These are phyloP conservation scores for Hydrozoanthus tunicans DNA, from an alignment of 64 coral and sea anemone species.

Conservation along the genomic window DNA sequence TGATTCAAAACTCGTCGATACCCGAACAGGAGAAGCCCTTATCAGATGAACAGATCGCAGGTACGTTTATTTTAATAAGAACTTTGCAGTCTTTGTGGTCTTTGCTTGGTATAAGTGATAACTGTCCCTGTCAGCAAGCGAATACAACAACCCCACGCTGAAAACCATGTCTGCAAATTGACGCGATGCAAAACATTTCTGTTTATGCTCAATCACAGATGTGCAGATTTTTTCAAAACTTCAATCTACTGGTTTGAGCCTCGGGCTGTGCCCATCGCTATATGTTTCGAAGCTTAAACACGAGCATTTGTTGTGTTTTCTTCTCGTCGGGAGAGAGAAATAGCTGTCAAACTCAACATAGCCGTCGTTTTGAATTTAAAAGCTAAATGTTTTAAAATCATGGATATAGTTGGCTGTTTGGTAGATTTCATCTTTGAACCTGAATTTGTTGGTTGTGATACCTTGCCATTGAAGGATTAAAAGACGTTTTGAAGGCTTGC, in stretches of 20 bases:
- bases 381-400: not conserved
- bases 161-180: not conserved
- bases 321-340: not conserved
- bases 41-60: constrained; percentile 53
- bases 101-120: not conserved
- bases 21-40: constrained; percentile 36
- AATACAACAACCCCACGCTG: not conserved
- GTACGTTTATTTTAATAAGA: constrained; percentile 4
- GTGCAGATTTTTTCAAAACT: not conserved
- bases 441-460: not conserved
- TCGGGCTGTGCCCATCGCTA: not conserved
- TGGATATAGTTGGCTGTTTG: not conserved
- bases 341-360: not conserved
- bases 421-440: not conserved
- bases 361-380: not conserved
- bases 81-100: not conserved
- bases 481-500: not conserved
- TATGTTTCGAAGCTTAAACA: constrained; percentile 1
- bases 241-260: not conserved
- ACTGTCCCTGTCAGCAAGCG: not conserved
- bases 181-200: not conserved
- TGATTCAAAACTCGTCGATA: constrained; percentile 9
- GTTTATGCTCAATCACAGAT: not conserved
- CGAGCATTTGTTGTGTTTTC: constrained; percentile 17
- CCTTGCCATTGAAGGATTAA: not conserved